Evolutionary conservation across 2,888 invertebrate species (phyloP), one percentile per base, ranked within the genome.

Genomic region (Lamellibrachia columna): DNA sequence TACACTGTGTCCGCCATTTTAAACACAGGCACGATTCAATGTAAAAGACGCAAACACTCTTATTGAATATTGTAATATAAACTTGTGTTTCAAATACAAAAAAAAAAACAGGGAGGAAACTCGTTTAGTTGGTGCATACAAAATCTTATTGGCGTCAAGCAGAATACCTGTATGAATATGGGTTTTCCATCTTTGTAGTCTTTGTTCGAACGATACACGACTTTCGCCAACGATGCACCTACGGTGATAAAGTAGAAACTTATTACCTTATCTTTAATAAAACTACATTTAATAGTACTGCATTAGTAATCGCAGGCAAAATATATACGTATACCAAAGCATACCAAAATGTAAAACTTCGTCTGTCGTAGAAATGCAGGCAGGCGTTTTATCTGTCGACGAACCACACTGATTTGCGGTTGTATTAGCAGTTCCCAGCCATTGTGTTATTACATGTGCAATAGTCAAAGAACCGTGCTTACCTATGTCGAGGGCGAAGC

Each of bases 401-500:
- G 1, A 40, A 40, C 40, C 40, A 1, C 0, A 40, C 40, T 40
- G 40, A 40, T 40, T 40, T 1, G 40, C 40, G 40, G 40, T 40
- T 40, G 40, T 40, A 40, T 40, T 40, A 40, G 40, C n/a, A n/a
- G 40, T 40, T 40, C 40, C 40, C 40, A 40, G 40, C 40, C 40
- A 40, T 40, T 40, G 40, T 40, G 40, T 40, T 40, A 40, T 40
- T 40, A 40, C 40, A 3, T 22, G 4, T 15, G 6, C 15, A 6
- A 75, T 4, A 22, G 3, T 22, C 60, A 60, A 11, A 3, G 4
- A 60, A 11, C 15, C 60, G 75, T 75, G 22, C 75, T 75, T 75
- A 75, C 75, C 75, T 75, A 75, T 75, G 75, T 75, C 75, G 75
- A 75, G 75, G 75, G 75, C 75, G 6, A 75, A 75, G n/a, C 75